Evolutionary conservation across 2,888 invertebrate genomes (phyloP).

Genomic region (Liodrosophila aerea): DNA sequence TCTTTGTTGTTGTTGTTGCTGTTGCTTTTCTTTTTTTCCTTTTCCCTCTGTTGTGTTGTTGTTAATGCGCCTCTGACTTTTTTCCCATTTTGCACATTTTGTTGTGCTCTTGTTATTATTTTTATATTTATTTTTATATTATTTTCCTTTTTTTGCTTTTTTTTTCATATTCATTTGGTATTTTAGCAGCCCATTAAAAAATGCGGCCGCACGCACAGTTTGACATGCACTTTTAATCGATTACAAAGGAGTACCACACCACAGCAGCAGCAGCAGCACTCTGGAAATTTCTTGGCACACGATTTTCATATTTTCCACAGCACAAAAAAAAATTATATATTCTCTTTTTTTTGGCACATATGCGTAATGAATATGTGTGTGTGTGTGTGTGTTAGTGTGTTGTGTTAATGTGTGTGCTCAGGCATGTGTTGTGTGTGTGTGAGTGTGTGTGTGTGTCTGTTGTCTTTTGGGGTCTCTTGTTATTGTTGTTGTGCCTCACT

Average conservation of each 20-base stretch:
- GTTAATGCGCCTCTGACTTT: constrained; percentile 28
- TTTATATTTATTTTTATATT: constrained; percentile 52
- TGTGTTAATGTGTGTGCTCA: constrained; percentile 19
- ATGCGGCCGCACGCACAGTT: constrained; percentile 75
- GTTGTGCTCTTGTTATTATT: constrained; percentile 43
- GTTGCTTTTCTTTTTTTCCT: constrained; percentile 17
- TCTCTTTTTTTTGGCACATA: constrained; percentile 45
- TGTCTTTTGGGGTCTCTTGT: constrained; percentile 45
- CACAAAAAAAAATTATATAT: constrained; percentile 31
- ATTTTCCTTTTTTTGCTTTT: constrained; percentile 37
- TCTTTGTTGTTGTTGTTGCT: constrained; percentile 18
- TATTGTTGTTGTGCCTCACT: constrained; percentile 30
- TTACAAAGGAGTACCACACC: constrained; percentile 57
- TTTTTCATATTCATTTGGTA: constrained; percentile 46
- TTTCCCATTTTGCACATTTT: constrained; percentile 22
- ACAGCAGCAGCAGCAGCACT: constrained; percentile 25
- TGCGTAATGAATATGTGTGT: constrained; percentile 18
- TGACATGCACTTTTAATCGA: constrained; percentile 77
- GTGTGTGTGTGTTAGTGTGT: constrained; percentile 13
- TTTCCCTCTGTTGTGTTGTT: constrained; percentile 5
- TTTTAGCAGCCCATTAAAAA: constrained; percentile 75
- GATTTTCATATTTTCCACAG: constrained; percentile 68
- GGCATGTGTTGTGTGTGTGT: constrained; percentile 3
- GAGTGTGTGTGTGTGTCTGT: constrained; percentile 18
- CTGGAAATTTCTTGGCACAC: constrained; percentile 68